These are phyloP conservation scores for Bos indicus DNA, from an alignment of 2,113 vertebrate species.

Conservation along the genomic window DNA sequence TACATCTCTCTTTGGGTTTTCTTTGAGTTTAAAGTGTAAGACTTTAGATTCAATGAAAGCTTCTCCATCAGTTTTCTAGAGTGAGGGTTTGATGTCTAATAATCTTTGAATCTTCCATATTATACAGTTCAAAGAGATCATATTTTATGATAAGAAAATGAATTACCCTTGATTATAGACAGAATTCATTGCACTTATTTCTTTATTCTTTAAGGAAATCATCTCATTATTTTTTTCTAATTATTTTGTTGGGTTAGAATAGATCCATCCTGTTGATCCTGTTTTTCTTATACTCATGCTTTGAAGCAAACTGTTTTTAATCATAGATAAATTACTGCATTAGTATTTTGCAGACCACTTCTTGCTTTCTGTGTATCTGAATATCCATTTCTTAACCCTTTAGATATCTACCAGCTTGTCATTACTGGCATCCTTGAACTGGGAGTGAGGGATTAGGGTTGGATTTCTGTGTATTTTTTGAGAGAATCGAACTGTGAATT, in stretches of 20 bases:
- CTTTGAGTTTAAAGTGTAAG: not conserved
- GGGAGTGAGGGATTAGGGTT: not conserved
- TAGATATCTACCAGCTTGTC: not conserved
- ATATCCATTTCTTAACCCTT: not conserved
- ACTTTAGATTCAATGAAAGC: not conserved
- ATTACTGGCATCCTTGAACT: not conserved
- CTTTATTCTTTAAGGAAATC: conserved; percentile 23
- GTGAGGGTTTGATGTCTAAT: not conserved
- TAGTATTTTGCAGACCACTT: not conserved
- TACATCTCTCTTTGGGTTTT: not conserved
- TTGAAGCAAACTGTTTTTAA: not conserved
- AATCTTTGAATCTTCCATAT: not conserved
- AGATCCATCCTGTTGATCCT: not conserved
- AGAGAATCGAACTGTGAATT: not conserved
- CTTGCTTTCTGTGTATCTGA: not conserved
- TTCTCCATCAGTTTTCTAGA: not conserved
- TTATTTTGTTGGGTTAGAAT: conserved; percentile 24
- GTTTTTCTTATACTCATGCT: not conserved
- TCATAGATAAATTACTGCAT: not conserved
- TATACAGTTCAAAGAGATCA: not conserved
- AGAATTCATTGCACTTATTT: not conserved
- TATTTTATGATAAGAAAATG: conserved; percentile 39
- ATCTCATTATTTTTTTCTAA: conserved; percentile 6
- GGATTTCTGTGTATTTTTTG: not conserved
- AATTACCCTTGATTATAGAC: not conserved